These are phyloP conservation scores for Mustela lutreola DNA, from an alignment of 2,113 vertebrate genomes.

Conservation along the genomic window DNA sequence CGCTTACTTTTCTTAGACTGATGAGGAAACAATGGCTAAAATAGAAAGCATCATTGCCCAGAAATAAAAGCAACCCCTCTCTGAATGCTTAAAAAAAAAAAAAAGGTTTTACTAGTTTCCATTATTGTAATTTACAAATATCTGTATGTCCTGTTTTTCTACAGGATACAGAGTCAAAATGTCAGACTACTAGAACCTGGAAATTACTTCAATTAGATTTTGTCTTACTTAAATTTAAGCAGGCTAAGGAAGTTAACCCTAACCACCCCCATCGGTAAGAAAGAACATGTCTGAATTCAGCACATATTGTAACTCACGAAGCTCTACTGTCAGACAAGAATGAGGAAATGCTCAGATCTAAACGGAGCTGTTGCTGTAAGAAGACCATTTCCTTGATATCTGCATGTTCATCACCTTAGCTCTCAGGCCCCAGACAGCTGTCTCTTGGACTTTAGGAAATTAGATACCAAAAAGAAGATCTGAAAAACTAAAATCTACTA, in stretches of 20 bases:
- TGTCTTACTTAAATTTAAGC: not conserved
- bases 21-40: not conserved
- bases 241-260: not conserved
- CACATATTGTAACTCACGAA: not conserved
- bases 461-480: slow-evolving; percentile 52
- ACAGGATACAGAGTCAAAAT: not conserved
- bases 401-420: slow-evolving; percentile 37
- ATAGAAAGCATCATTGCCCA: not conserved
- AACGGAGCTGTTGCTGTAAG: not conserved
- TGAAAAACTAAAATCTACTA: slow-evolving; percentile 52
- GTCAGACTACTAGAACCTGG: not conserved
- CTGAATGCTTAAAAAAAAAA: not conserved
- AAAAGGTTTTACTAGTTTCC: not conserved
- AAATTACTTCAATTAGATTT: slow-evolving; percentile 27
- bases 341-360: not conserved
- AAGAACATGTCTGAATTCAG: slow-evolving; percentile 21
- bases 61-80: not conserved
- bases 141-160: not conserved
- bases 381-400: slow-evolving; percentile 58
- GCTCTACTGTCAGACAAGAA: not conserved
- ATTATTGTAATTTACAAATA: slow-evolving; percentile 4
- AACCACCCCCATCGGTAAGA: not conserved
- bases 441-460: slow-evolving; percentile 64
- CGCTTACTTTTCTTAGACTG: not conserved
- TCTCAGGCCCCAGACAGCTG: slow-evolving; percentile 38